A percentile compares a stretch with the other conserved stretches of the same genome.
Evolutionary conservation across 2,888 invertebrate species (phyloP).

Genomic region (Drosophila maculinotata): DNA sequence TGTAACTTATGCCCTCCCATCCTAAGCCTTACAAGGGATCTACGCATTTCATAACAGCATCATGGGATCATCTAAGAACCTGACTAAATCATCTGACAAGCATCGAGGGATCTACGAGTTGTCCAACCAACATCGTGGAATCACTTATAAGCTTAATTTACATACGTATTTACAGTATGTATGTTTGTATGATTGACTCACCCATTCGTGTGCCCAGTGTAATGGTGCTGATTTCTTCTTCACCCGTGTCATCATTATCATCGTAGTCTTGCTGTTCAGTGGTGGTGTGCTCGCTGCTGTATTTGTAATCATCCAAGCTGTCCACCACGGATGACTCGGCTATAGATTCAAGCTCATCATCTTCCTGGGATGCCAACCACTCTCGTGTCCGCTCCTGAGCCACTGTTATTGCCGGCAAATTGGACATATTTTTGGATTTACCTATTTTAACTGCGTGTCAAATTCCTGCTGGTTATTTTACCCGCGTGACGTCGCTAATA

Average conservation of each 20-base stretch:
- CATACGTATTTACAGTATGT: too few species aligned
- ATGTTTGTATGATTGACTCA: slow-evolving; percentile 24
- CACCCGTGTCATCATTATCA: slow-evolving; percentile 38
- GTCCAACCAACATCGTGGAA: too few species aligned
- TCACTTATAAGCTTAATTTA: too few species aligned
- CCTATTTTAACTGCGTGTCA: neutral
- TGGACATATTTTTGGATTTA: slow-evolving; percentile 44
- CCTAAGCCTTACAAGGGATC: too few species aligned
- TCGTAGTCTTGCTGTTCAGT: slow-evolving; percentile 51
- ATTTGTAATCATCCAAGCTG: slow-evolving; percentile 65
- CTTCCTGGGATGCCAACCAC: slow-evolving; percentile 57
- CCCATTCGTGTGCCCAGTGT: slow-evolving; percentile 63
- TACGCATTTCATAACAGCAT: too few species aligned
- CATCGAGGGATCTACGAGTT: too few species aligned
- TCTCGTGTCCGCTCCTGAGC: slow-evolving; percentile 61
- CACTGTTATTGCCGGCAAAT: slow-evolving; percentile 40
- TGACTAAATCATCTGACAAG: too few species aligned
- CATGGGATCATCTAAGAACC: too few species aligned
- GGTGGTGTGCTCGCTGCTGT: slow-evolving; percentile 55
- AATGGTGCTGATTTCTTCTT: slow-evolving; percentile 62
- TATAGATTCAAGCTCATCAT: slow-evolving; percentile 67
- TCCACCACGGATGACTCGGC: slow-evolving; percentile 78
- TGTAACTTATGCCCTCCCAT: too few species aligned
- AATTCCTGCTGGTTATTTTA: neutral
- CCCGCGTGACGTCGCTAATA: slow-evolving; percentile 34